Evolutionary conservation across 2,113 vertebrate species (phyloP), one percentile per base, ranked within the genome.

Genomic region (Leptodactylus fuscus): DNA sequence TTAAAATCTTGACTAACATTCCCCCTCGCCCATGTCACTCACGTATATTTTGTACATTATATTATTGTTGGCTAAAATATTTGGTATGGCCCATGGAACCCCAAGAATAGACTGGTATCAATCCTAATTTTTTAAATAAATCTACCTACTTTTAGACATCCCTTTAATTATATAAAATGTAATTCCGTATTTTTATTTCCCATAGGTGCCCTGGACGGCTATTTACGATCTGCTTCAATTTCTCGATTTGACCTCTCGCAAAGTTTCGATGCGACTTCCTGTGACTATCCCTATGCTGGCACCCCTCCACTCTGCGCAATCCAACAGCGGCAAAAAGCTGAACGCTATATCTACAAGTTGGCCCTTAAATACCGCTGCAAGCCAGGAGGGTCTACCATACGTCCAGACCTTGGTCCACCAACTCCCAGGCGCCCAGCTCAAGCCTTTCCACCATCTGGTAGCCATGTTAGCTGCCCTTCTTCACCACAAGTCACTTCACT

Each of bases 331-430:
- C 67, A 41, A 10, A 84, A 78, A 34, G 51, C 70, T n/a, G 81
- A 87, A 15, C 75, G 65, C 22, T 87, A 87, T 62, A 87, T 87
- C 27, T 84, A 49, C n/a, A 83, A 83, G 38, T 44, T 87, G 29
- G 87, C 82, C 1, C 75, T 87, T 13, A 83, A 76, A 20, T 81
- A 41, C 29, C 81, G 82, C 36, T 87, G 87, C 32, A 58, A 55
- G 75, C 87, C 83, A 12, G 83, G 83, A 18, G 46, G 22, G 16
- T n/a, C 62, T 15, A 53, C 34, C 46, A 27, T 79, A 29, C 75
- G 22, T 11, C 58, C 83, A 13, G 83, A 85, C 34, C 41, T 79
- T 34, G 83, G 83, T 13, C 83, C 75, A 9, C 46, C n/a, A 41
- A 44, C 62, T 15, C 83, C 58, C 10, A 85, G 83, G 48, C 48